Conservation (phyloP, 2,888 invertebrate genomes). For the Bursaphelenchus okinawaensis region DNA sequence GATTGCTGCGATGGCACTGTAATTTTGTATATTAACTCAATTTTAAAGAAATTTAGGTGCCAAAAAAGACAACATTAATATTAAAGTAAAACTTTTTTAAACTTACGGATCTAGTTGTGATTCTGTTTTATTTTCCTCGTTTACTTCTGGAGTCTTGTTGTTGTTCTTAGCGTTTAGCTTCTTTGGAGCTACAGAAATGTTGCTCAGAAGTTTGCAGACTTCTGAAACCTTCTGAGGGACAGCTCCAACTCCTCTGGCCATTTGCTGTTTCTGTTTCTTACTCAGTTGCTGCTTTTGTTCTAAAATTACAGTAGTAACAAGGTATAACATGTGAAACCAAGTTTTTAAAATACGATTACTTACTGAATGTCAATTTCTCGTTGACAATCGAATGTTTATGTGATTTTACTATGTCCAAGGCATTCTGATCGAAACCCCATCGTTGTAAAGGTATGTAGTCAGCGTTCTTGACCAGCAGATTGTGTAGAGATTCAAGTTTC, state of each 20-base stretch:
- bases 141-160: not conserved
- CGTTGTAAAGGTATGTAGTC: conserved; percentile 33
- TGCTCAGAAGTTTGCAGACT: not conserved
- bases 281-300: not conserved
- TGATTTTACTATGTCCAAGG: conserved; percentile 33
- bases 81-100: too few relatives aligned
- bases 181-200: not conserved
- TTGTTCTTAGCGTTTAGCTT: not conserved
- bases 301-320: not conserved
- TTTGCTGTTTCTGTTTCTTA: conserved; percentile 9
- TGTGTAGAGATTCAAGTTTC: not conserved
- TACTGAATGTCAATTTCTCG: conserved; percentile 37
- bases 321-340: too few relatives aligned
- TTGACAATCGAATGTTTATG: conserved; percentile 39
- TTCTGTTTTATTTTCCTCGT: not conserved
- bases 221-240: conserved; percentile 8
- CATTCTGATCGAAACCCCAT: conserved; percentile 45
- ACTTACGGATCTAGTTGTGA: not conserved
- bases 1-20: not conserved
- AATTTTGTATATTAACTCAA: too few relatives aligned
- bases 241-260: conserved; percentile 6
- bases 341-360: too few relatives aligned
- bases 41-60: too few relatives aligned
- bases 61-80: too few relatives aligned
- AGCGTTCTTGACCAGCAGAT: conserved; percentile 25